phyloP scores from a whole-genome alignment of 1,140 invertebrate species.

The Drosophila sproati region DNA sequence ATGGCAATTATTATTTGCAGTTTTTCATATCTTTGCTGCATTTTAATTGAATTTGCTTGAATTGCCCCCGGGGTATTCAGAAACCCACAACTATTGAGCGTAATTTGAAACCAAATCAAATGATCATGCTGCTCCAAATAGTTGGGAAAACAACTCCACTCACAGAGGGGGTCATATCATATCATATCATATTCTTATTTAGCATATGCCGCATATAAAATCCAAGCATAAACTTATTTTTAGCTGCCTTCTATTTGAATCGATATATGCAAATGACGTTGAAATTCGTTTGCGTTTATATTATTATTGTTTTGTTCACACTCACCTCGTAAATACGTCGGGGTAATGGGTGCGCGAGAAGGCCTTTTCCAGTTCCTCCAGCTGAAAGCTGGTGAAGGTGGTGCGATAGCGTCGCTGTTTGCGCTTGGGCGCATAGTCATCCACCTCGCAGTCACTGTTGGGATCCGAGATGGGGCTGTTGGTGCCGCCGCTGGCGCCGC shows the following conservation, averaged over 20 bases:
- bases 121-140: conserved; percentile 54
- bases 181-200: conserved; percentile 13
- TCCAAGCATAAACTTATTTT: conserved; percentile 1
- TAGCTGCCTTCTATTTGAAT: conserved; percentile 13
- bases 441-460: conserved; percentile 91
- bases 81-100: conserved; percentile 4
- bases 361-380: conserved; percentile 98
- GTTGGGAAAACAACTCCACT: conserved; percentile 26
- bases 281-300: conserved; percentile 18
- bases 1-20: conserved; percentile 66
- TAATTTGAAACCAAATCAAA: conserved; percentile 21
- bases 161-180: conserved; percentile 47
- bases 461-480: conserved; percentile 87
- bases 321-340: conserved; percentile 98
- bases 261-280: conserved; percentile 64
- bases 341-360: conserved; percentile 99
- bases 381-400: conserved; percentile 97
- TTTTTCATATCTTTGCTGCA: conserved; percentile 64
- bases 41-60: conserved; percentile 61
- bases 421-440: conserved; percentile 94
- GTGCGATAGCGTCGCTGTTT: conserved; percentile 97
- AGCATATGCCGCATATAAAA: conserved; percentile 30
- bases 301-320: conserved; percentile 44
- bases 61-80: conserved; percentile 8
- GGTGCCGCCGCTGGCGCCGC: conserved; percentile 84